phyloP scores from a whole-genome alignment of 2,888 invertebrate species.

The Petrophora chlorosata region DNA sequence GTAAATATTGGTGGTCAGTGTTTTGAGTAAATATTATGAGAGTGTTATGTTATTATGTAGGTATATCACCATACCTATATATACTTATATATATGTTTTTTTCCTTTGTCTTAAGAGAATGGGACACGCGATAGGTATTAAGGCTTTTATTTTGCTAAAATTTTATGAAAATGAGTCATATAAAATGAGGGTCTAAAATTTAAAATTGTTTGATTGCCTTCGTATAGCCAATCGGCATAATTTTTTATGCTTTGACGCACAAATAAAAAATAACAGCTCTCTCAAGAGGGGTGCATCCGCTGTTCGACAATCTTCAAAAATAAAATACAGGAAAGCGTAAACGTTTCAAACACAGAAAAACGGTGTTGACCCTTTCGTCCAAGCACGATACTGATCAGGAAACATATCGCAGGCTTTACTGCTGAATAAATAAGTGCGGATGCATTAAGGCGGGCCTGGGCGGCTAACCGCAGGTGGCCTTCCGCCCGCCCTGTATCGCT shows the following conservation, averaged over 20 bases:
- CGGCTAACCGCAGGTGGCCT: slow-evolving; percentile 74
- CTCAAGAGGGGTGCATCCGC: slow-evolving; percentile 13
- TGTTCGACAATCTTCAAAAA: slow-evolving; percentile 30
- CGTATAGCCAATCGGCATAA: slow-evolving; percentile 1
- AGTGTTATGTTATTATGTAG: background rate
- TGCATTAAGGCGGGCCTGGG: slow-evolving; percentile 75
- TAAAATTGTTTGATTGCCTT: background rate
- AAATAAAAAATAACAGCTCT: slow-evolving; percentile 15
- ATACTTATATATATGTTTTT: too few species aligned
- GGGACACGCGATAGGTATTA: too few species aligned
- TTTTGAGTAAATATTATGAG: background rate
- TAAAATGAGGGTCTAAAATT: background rate
- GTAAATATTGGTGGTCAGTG: background rate
- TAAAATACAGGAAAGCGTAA: slow-evolving; percentile 16
- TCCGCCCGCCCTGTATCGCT: slow-evolving; percentile 75
- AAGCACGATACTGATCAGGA: slow-evolving; percentile 65
- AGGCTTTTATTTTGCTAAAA: background rate
- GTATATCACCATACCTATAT: background rate
- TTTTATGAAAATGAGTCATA: too few species aligned
- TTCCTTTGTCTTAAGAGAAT: too few species aligned
- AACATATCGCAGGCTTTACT: slow-evolving; percentile 64
- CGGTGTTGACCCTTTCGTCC: slow-evolving; percentile 37
- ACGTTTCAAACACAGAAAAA: slow-evolving; percentile 24
- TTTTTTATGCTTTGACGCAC: slow-evolving; percentile 30
- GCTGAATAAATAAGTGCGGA: slow-evolving; percentile 80